Conservation (phyloP, 2,888 invertebrate species). For the Papilio elwesi region DNA sequence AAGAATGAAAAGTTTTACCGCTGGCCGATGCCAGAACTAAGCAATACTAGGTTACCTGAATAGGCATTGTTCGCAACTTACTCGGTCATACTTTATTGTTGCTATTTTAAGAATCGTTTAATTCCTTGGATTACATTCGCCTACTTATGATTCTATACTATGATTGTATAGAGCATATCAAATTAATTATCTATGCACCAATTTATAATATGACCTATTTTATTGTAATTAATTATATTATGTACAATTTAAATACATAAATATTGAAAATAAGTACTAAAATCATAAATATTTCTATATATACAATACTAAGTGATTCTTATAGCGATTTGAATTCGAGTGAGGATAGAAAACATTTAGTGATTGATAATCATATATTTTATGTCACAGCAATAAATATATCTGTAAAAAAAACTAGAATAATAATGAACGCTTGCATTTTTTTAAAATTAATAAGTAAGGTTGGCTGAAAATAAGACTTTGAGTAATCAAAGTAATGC, state of each 20-base stretch:
- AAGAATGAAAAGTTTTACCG: conserved; percentile 33
- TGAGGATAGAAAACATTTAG: no score
- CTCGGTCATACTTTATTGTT: conserved; percentile 13
- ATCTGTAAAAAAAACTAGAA: no score
- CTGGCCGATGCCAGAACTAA: conserved; percentile 24
- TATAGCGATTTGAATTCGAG: no score
- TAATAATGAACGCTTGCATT: no score
- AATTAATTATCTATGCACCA: conserved; percentile 1
- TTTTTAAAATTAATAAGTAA: no score
- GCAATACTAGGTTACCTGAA: conserved; percentile 35
- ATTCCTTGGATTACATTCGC: conserved; percentile 18
- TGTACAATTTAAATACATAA: not conserved
- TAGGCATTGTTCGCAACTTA: conserved; percentile 35
- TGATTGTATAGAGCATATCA: not conserved
- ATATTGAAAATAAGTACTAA: no score
- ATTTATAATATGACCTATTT: not conserved
- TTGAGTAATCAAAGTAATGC: no score
- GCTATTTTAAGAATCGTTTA: conserved; percentile 27
- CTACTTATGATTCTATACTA: not conserved
- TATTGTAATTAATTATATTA: not conserved
- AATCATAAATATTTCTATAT: no score
- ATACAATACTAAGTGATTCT: no score
- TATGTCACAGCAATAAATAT: no score
- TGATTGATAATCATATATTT: no score
- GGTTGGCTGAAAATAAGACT: no score